These are phyloP conservation scores for Lapara coniferarum DNA, from an alignment of 2,888 invertebrate genomes.

Conservation along the genomic window DNA sequence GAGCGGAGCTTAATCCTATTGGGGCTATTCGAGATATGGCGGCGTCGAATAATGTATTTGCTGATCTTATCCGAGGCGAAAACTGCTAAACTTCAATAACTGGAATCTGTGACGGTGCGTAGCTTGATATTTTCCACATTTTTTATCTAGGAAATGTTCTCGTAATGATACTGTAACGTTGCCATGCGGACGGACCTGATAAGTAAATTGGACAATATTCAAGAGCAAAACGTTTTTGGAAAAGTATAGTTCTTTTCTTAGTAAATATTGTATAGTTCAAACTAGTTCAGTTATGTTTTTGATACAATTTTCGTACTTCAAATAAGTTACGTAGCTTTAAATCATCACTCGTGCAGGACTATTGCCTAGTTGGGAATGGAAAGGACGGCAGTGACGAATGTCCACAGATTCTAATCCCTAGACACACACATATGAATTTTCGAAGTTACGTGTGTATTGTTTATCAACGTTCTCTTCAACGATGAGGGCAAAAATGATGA, in stretches of 20 bases:
- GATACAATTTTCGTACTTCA: too few species aligned
- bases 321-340: too few species aligned
- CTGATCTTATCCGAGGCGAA: conserved; percentile 57
- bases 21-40: conserved; percentile 65
- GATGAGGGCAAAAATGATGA: too few species aligned
- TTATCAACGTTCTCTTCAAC: too few species aligned
- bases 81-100: conserved; percentile 56
- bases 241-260: background rate
- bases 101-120: conserved; percentile 17
- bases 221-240: background rate
- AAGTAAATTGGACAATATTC: background rate
- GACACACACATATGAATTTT: too few species aligned
- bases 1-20: conserved; percentile 67
- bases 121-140: conserved; percentile 8
- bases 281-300: too few species aligned
- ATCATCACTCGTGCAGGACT: too few species aligned
- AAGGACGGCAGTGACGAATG: too few species aligned
- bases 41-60: conserved; percentile 69
- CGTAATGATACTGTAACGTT: background rate
- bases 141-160: conserved; percentile 16
- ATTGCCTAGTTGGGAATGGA: too few species aligned
- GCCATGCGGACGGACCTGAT: background rate
- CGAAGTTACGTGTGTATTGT: too few species aligned
- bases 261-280: too few species aligned
- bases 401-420: too few species aligned